Evolutionary conservation across 2,113 vertebrate genomes (phyloP).

Genomic region (Oncorhynchus mykiss): DNA sequence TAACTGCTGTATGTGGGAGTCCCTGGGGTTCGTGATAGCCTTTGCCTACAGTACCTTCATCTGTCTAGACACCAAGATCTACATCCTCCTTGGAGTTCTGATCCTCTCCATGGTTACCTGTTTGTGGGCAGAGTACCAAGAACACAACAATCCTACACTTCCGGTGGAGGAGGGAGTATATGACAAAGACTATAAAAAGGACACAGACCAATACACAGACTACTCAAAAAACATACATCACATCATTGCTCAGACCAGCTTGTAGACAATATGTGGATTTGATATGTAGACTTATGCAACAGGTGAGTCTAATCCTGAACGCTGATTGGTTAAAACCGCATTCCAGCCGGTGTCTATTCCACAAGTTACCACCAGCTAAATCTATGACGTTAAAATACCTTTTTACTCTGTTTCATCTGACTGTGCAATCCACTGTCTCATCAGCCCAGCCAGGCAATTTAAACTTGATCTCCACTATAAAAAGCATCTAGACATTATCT

Average conservation of each 20-base stretch:
- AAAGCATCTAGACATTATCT: too few relatives aligned
- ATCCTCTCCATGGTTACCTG: constrained; percentile 69
- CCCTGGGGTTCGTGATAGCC: constrained; percentile 84
- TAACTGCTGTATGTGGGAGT: constrained; percentile 94
- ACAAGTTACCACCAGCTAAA: too few relatives aligned
- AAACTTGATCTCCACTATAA: too few relatives aligned
- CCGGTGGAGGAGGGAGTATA: background rate
- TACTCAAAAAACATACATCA: rapidly evolving
- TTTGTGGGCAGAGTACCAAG: constrained; percentile 75
- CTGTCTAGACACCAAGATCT: constrained; percentile 83
- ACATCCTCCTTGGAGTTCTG: constrained; percentile 78
- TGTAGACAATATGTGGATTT: constrained; percentile 28
- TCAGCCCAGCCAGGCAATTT: too few relatives aligned
- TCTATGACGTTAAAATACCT: too few relatives aligned
- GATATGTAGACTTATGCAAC: constrained; percentile 33
- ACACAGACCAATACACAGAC: too few relatives aligned
- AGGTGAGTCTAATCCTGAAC: too few relatives aligned
- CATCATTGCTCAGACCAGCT: constrained; percentile 28
- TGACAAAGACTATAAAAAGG: background rate
- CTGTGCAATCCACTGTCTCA: too few relatives aligned
- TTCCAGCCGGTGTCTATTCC: too few relatives aligned
- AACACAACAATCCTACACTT: constrained; percentile 66
- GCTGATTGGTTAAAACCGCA: too few relatives aligned
- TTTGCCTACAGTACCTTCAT: constrained; percentile 88
- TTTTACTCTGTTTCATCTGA: too few relatives aligned